Evolutionary conservation across 2,888 invertebrate species (phyloP).

Genomic region (Amphipyra berbera): DNA sequence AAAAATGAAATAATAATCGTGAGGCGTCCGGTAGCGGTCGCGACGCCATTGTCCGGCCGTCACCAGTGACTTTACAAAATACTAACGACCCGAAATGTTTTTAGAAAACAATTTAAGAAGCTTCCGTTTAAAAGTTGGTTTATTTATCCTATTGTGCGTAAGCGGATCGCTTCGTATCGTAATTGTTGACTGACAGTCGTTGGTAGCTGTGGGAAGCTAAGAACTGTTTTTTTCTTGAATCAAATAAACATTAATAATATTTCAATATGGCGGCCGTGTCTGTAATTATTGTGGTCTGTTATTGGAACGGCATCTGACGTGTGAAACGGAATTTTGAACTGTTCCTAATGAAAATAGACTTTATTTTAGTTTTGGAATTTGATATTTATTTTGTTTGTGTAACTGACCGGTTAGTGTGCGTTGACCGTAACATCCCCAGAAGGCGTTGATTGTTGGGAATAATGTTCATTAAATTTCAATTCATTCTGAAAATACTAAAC

Average conservation of each 20-base stretch:
- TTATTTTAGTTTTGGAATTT: slow-evolving; percentile 48
- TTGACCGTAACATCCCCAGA: slow-evolving; percentile 24
- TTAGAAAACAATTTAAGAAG: slow-evolving; percentile 87
- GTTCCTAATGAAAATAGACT: slow-evolving; percentile 57
- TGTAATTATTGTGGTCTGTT: slow-evolving; percentile 58
- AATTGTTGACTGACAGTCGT: slow-evolving; percentile 73
- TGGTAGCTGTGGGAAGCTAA: slow-evolving; percentile 57
- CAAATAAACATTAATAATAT: slow-evolving; percentile 64
- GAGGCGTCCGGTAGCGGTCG: slow-evolving; percentile 64
- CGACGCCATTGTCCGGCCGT: slow-evolving; percentile 70
- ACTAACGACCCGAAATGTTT: slow-evolving; percentile 83
- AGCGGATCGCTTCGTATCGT: slow-evolving; percentile 81
- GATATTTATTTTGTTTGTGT: slow-evolving; percentile 50
- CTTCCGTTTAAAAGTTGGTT: slow-evolving; percentile 84
- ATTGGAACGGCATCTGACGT: slow-evolving; percentile 62
- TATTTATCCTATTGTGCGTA: slow-evolving; percentile 82
- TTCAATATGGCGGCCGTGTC: slow-evolving; percentile 50
- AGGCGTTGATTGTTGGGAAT: slow-evolving; percentile 14
- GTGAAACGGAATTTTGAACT: slow-evolving; percentile 54
- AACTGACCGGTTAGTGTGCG: slow-evolving; percentile 22
- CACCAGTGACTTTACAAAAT: slow-evolving; percentile 71
- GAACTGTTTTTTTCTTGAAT: slow-evolving; percentile 59
- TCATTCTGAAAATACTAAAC: not conserved
- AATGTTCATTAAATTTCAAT: not conserved
- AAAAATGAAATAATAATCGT: slow-evolving; percentile 62